A percentile compares a stretch with the other conserved stretches of the same genome.
Evolutionary conservation across 2,797 vertebrate genomes (phyloP).

Genomic region (Vultur gryphus): DNA sequence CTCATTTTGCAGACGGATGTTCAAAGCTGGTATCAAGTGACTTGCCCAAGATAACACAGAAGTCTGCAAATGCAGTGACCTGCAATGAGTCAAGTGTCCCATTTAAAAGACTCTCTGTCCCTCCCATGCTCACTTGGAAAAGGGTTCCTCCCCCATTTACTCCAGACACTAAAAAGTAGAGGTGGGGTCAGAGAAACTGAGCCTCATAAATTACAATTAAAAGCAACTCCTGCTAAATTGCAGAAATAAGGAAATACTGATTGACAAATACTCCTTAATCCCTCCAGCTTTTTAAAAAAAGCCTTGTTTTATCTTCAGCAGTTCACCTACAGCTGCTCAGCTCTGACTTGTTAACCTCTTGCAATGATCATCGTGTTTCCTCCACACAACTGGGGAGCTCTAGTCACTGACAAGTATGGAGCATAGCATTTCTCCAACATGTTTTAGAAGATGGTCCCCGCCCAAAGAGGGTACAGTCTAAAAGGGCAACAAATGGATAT

Average conservation of each 20-base stretch:
- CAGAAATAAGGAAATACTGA: not conserved
- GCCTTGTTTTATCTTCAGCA: not conserved
- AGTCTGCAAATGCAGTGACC: not conserved
- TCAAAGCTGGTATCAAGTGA: not conserved
- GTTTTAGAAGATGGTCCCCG: not conserved
- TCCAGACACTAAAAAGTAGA: not conserved
- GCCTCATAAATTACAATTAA: not conserved
- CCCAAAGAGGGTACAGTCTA: not conserved
- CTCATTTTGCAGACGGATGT: not conserved
- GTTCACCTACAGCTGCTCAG: not conserved
- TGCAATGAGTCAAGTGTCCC: not conserved
- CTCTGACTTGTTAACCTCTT: not conserved
- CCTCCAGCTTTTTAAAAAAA: not conserved
- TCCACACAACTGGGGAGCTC: not conserved
- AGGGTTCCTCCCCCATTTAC: not conserved
- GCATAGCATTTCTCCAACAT: not conserved
- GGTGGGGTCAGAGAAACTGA: not conserved
- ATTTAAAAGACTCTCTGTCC: not conserved
- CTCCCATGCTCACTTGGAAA: not conserved
- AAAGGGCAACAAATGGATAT: not conserved
- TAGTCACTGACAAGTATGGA: not conserved
- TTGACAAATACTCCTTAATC: not conserved
- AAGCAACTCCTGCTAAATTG: not conserved
- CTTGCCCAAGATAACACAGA: not conserved
- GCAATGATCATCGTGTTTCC: not conserved